Conservation (phyloP, 2,888 invertebrate genomes). For the Leucoptera coffeella region DNA sequence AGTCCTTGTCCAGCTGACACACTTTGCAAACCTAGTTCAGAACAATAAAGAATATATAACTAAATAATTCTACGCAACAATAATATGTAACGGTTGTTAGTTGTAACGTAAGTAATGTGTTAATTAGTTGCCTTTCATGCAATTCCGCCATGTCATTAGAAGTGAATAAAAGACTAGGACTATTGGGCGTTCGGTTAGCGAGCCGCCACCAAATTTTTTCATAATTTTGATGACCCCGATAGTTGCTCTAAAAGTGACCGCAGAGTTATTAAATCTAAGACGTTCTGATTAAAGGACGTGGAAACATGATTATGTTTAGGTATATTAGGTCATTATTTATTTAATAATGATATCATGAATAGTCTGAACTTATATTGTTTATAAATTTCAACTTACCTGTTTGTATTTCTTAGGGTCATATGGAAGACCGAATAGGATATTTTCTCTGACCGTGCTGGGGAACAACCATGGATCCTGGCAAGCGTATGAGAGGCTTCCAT, state of each 20-base stretch:
- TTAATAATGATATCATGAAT: not conserved
- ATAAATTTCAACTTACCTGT: conserved; percentile 25
- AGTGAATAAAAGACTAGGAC: not conserved
- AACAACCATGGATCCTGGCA: conserved; percentile 85
- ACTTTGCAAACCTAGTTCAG: conserved; percentile 35
- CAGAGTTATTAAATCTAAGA: too few species aligned
- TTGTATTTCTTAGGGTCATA: conserved; percentile 56
- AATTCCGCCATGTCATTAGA: too few species aligned
- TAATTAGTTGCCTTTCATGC: not conserved
- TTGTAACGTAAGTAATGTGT: too few species aligned
- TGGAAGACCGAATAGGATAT: conserved; percentile 75
- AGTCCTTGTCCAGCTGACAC: conserved; percentile 48
- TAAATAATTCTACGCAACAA: too few species aligned
- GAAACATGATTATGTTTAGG: not conserved
- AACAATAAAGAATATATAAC: too few species aligned
- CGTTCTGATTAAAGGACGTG: too few species aligned
- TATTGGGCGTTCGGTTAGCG: too few species aligned
- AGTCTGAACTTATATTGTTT: not conserved
- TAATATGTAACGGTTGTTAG: too few species aligned
- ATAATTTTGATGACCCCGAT: too few species aligned
- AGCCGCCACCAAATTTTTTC: too few species aligned
- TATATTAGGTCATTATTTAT: not conserved
- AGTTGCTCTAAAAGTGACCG: too few species aligned
- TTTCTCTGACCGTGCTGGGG: conserved; percentile 70
- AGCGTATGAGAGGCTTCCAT: conserved; percentile 66